A percentile compares a stretch with the other conserved stretches of the same genome.
Evolutionary conservation across 2,888 invertebrate species (phyloP).

Genomic region (Teleogryllus oceanicus): DNA sequence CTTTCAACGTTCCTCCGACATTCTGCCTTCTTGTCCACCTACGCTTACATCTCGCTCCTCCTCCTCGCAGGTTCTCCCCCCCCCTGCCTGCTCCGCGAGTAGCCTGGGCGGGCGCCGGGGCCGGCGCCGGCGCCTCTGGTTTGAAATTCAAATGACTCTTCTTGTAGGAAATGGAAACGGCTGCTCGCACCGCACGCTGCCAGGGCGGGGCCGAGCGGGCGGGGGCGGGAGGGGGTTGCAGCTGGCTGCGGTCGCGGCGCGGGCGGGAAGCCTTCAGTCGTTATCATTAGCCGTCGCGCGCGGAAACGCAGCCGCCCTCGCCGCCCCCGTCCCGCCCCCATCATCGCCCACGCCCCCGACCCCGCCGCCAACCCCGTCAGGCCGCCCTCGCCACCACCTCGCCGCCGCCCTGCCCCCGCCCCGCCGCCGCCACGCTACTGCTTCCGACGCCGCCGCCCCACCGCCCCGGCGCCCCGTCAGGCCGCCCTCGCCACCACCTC

Average conservation of each 20-base stretch:
- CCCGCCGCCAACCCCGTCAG: too few relatives aligned
- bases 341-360: too few relatives aligned
- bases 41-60: too few relatives aligned
- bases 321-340: not conserved
- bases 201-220: too few relatives aligned
- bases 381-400: not conserved
- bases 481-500: too few relatives aligned
- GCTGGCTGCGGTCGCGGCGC: not conserved
- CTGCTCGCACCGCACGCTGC: not conserved
- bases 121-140: not conserved
- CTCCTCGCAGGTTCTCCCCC: not conserved
- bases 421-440: too few relatives aligned
- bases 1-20: too few relatives aligned
- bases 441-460: too few relatives aligned
- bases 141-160: constrained; percentile 9
- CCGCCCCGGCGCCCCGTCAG: too few relatives aligned
- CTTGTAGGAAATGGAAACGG: constrained; percentile 18
- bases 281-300: not conserved
- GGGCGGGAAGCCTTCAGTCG: not conserved
- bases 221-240: not conserved
- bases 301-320: not conserved
- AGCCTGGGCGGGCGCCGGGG: not conserved
- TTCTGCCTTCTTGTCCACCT: too few relatives aligned
- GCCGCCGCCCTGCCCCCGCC: too few relatives aligned
- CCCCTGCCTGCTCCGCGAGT: not conserved